A percentile compares a stretch with the other conserved stretches of the same genome.
Conservation (phyloP, 2,797 vertebrate genomes). For the Prionace glauca region DNA sequence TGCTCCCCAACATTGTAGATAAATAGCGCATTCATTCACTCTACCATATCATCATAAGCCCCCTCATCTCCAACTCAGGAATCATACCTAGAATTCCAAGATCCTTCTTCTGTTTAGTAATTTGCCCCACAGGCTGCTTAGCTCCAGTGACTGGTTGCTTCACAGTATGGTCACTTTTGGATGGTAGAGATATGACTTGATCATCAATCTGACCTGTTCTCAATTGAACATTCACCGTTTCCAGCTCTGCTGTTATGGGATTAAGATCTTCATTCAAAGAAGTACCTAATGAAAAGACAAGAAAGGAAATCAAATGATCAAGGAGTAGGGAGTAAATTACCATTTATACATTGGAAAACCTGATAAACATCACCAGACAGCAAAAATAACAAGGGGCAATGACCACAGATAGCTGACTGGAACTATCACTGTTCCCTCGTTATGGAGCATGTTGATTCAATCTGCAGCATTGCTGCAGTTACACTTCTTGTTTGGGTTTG, state of each 20-base stretch:
- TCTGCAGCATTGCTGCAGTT: neutral
- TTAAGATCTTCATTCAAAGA: neutral
- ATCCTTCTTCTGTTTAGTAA: constrained; percentile 82
- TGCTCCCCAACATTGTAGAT: neutral
- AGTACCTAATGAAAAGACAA: neutral
- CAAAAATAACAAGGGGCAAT: neutral
- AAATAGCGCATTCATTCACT: too few relatives aligned
- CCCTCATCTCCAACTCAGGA: neutral
- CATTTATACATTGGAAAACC: neutral
- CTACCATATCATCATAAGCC: neutral
- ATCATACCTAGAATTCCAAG: constrained; percentile 71
- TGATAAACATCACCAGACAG: neutral
- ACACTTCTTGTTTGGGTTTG: neutral
- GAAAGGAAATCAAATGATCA: neutral
- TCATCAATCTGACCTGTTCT: constrained; percentile 52
- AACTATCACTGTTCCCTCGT: neutral
- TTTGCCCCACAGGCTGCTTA: constrained; percentile 74
- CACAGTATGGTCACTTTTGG: constrained; percentile 57
- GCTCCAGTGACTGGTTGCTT: constrained; percentile 78
- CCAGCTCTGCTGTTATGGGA: neutral
- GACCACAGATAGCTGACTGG: neutral
- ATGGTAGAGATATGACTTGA: constrained; percentile 51
- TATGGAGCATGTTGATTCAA: neutral
- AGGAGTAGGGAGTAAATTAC: neutral
- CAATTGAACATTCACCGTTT: constrained; percentile 23